Evolutionary conservation across 2,797 vertebrate species (phyloP).

Genomic region (Catamblyrhynchus diadema): DNA sequence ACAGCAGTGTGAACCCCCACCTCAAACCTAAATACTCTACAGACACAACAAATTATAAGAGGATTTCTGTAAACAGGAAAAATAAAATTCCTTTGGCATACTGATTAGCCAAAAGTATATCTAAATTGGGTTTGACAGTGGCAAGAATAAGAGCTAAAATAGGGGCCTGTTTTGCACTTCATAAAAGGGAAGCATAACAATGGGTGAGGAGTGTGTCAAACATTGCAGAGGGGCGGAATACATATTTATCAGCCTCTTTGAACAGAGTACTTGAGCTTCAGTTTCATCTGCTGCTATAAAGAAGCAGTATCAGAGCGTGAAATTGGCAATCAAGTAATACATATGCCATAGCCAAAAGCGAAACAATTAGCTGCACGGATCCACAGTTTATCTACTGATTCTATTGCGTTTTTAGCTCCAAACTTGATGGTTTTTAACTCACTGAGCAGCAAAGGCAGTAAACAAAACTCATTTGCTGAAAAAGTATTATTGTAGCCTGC

Average conservation of each 20-base stretch:
- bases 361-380: constrained; percentile 30
- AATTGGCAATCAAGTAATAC: constrained; percentile 57
- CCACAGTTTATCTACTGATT: constrained; percentile 28
- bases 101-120: neutral
- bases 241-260: constrained; percentile 29
- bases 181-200: neutral
- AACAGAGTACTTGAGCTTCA: neutral
- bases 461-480: constrained; percentile 32
- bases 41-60: neutral
- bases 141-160: neutral
- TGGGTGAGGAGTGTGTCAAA: neutral
- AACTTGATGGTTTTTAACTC: constrained; percentile 14
- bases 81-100: neutral
- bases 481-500: neutral
- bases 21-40: neutral
- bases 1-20: neutral
- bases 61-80: neutral
- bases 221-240: neutral
- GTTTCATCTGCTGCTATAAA: constrained; percentile 37
- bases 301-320: constrained; percentile 43
- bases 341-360: constrained; percentile 46
- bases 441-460: neutral
- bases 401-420: neutral
- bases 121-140: neutral
- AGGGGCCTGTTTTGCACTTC: neutral